Evolutionary conservation across 92 coral and sea anemone genomes (phyloP), one percentile per base, ranked within the genome.

Genomic region (Blastomussa wellsi): DNA sequence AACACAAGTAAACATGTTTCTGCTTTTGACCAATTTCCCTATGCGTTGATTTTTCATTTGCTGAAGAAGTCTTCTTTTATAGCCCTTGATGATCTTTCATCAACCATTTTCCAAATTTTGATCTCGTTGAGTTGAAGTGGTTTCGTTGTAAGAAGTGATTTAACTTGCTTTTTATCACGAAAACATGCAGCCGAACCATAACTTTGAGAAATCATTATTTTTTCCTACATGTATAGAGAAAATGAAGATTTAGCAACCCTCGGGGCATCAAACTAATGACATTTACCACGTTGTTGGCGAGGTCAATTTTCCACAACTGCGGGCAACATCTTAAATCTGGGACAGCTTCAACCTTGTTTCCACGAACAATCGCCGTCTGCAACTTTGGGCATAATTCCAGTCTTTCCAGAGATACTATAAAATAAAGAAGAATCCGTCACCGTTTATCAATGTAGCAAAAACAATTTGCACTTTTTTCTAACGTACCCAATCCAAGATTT

Each of bases 221-320:
- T 74, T 47, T n/a, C 55, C 15, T 14, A n/a, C 28, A 47, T 14
- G 26, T 12, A 24, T 10, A 2, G 59, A 13, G 11, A 10, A 49
- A 52, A 35, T 28, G 5, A 55, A 17, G 38, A 47, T 51, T 32
- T 33, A 19, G 31, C 33, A 10, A 19, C 39, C 62, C 84, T 32
- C 13, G 26, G 64, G 76, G 76, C 62, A 44, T 16, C 19, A 48
- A 28, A 7, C 14, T 52, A 52, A 59, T 38, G 37, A 11, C 7
- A 92, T 66, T 88, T 95, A 95, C 98, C 98, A 88, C 92, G 77
- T 95, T 95, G 82, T 94, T 95, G 29, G 98, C 95, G 60, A 95
- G 93, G 79, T 95, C 98, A 87, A 95, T 88, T 94, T 92, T 95
- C 98, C 98, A 95, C 84, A 95, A 79, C 44, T 95, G 95, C 37